Base-by-base conservation (phyloP, 2,113 vertebrate genomes). In the Microtus montanus region DNA sequence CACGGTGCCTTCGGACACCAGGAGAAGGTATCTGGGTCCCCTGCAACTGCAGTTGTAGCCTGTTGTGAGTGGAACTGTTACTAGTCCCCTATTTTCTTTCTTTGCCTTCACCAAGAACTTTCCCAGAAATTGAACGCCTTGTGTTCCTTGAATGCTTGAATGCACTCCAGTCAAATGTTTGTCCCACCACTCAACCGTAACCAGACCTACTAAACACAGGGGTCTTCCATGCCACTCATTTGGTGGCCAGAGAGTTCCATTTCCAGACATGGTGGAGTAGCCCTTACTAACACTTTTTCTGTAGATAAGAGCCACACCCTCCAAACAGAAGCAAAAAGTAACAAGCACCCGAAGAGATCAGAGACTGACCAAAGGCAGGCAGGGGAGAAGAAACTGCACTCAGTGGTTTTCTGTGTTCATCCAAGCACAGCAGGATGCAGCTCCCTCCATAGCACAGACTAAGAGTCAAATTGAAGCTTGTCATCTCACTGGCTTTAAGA, bases 181-280 rank as follows among this genome's bases (percentile, higher is more conserved):
- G 35, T 2, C 4, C 41, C 22, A 14, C 44, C 7, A 41, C 14
- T 15, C 7, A 24, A 30, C 35, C n/a, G 10, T 28, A 11, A 14
- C 6, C 0, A 3, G 5, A 58, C 20, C 4, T 13, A 38, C 10
- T 12, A 41, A 30, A 14, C 54, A 10, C 5, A 28, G 58, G 10
- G 15, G 22, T 83, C 49, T 54, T 54, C 78, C 78, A n/a, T 22
- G 75, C 4, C 49, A 58, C 5, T 24, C n/a, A 58, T 47, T 20
- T 63, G 68, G n/a, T 63, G 58, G 38, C 63, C 47, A 71, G 47
- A 49, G 75, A 33, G 63, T 61, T 64, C 13, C n/a, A 3, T 24
- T 58, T 75, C 33, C 52, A 66, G 85, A 6, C 28, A 7, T 13
- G 17, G 47, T 58, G 15, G 15, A 58, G 30, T 82, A 26, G 44